Evolutionary conservation across 2,113 vertebrate genomes (phyloP).

Genomic region (Oostethus manadensis): DNA sequence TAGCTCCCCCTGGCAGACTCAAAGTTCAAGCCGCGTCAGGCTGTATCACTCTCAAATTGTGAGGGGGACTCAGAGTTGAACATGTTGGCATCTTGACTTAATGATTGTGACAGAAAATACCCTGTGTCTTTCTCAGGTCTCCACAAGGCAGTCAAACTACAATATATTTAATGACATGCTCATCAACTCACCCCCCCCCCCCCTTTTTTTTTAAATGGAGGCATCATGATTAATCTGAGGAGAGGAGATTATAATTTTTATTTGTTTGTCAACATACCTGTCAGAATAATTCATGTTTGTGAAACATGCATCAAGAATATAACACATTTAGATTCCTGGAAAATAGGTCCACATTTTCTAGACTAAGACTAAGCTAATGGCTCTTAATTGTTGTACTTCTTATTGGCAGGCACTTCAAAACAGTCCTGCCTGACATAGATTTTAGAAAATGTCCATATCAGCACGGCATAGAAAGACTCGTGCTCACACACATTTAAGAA

Average conservation of each 20-base stretch:
- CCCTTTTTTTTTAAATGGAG: neutral
- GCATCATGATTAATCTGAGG: constrained; percentile 10
- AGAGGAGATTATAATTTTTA: constrained; percentile 10
- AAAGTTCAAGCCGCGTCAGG: constrained; percentile 63
- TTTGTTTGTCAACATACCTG: constrained; percentile 1
- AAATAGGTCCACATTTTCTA: too few species aligned
- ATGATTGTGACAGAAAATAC: constrained; percentile 66
- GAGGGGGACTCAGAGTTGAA: constrained; percentile 52
- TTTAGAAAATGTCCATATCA: neutral
- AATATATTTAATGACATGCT: constrained; percentile 50
- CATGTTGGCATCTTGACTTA: constrained; percentile 62
- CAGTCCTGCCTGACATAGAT: neutral
- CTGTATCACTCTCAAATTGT: constrained; percentile 63
- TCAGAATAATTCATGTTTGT: neutral
- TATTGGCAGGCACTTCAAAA: neutral
- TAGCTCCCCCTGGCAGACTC: constrained; percentile 56
- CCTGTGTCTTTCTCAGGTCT: constrained; percentile 62
- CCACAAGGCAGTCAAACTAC: constrained; percentile 50
- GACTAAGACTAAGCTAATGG: too few species aligned
- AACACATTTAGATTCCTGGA: neutral
- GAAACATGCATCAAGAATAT: neutral
- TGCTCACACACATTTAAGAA: constrained; percentile 3
- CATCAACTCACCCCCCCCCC: constrained; percentile 20
- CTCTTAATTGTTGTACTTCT: neutral
- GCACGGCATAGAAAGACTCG: constrained; percentile 10